Evolutionary conservation across 2,888 invertebrate species (phyloP), one percentile per base, ranked within the genome.

Genomic region (Tillus elongatus): DNA sequence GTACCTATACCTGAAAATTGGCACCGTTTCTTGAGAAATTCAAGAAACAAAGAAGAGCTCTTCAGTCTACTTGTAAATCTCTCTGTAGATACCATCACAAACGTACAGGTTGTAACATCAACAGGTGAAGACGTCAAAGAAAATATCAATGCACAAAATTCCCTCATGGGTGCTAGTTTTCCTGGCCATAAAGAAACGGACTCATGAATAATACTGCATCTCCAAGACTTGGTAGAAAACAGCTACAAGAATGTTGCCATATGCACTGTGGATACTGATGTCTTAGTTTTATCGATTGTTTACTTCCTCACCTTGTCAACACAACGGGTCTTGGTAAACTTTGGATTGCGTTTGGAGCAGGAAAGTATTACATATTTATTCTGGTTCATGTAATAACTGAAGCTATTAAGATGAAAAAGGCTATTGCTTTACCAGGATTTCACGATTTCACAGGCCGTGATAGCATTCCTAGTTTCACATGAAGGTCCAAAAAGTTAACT

Each of bases 121-220:
- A 6, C 24, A 6, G 24, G n/a, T 8, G n/a, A 19, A 6, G n/a
- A 19, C 6, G 24, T 19, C 24, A 6, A 8, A 19, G 24, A 8
- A 19, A 8, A n/a, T 19, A 19, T 8, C 24, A 19, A 19, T 19
- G 24, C 6, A 19, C 6, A 19, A 19, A n/a, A 19, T 8, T 8
- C 24, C 9, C 24, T 19, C 6, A 8, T 19, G 6, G n/a, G n/a
- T 19, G n/a, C 6, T n/a, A 19, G 6, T 8, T 19, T 6, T 19
- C 24, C 6, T 19, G n/a, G n/a, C 24, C 24, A 19, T 19, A n/a
- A 19, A 19, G 24, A 19, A 19, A n/a, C 24, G n/a, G 24, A 19
- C 9, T 19, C 24, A 8, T 8, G 24, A 19, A 19, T 19, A 19
- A 8, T 19, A 8, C 6, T 19, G 6, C 24, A 19, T 19, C 9